A percentile compares a stretch with the other conserved stretches of the same genome.
These are phyloP conservation scores for Stomorhina lunata DNA, from an alignment of 2,888 invertebrate species.

Conservation along the genomic window DNA sequence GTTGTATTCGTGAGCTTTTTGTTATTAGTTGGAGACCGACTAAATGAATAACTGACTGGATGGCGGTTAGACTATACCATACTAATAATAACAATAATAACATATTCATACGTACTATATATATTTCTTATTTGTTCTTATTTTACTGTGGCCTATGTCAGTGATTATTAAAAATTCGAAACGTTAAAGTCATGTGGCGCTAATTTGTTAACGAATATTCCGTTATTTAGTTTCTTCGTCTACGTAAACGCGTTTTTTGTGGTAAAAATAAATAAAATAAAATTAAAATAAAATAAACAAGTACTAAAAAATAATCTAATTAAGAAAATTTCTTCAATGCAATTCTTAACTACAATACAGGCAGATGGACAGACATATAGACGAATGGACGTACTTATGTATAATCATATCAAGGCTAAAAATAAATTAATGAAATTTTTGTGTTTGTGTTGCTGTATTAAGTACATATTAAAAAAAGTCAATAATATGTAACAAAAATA, in stretches of 20 bases:
- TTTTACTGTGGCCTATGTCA: slow-evolving; percentile 42
- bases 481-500: neutral
- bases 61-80: too few species aligned
- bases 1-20: slow-evolving; percentile 27
- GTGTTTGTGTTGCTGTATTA: too few species aligned
- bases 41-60: too few species aligned
- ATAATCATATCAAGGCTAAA: neutral
- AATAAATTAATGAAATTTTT: slow-evolving; percentile 13
- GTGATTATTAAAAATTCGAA: slow-evolving; percentile 49
- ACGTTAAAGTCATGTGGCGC: slow-evolving; percentile 38
- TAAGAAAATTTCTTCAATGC: slow-evolving; percentile 15
- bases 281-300: neutral
- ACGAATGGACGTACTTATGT: too few species aligned
- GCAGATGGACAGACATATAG: neutral
- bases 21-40: neutral
- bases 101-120: too few species aligned
- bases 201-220: slow-evolving; percentile 34
- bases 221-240: slow-evolving; percentile 23
- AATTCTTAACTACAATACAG: neutral
- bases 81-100: too few species aligned
- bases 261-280: slow-evolving; percentile 19
- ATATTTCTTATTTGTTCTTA: too few species aligned
- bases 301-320: slow-evolving; percentile 12
- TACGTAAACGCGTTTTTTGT: slow-evolving; percentile 37
- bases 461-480: neutral